phyloP scores from a whole-genome alignment of 2,113 vertebrate genomes.

The Alligator mississippiensis region DNA sequence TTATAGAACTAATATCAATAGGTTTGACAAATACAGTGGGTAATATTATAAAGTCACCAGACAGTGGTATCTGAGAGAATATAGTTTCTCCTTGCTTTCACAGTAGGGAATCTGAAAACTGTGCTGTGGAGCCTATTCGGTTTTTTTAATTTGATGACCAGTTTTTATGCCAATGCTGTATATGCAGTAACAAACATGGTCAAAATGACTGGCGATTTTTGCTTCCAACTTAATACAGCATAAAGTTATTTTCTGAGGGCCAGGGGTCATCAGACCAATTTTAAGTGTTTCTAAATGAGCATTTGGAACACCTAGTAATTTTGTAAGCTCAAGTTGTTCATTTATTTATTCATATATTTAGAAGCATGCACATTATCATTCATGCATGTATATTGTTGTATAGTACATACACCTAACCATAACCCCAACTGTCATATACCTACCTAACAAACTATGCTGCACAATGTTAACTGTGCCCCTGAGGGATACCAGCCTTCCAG shows the following conservation, averaged over 20 bases:
- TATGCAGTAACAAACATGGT: neutral
- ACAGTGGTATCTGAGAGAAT: neutral
- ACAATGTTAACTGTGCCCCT: neutral
- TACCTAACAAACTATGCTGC: neutral
- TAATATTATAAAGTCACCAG: neutral
- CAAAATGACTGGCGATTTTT: neutral
- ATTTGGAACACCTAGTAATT: neutral
- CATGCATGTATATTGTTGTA: neutral
- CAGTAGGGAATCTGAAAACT: neutral
- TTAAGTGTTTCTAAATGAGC: neutral
- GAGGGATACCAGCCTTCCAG: neutral
- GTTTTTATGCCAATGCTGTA: neutral
- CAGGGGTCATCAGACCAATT: neutral
- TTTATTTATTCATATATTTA: neutral
- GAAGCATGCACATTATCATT: neutral
- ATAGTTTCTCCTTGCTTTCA: neutral
- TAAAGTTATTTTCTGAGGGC: neutral
- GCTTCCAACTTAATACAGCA: neutral
- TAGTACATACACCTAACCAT: neutral
- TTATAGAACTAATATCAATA: conserved; percentile 17
- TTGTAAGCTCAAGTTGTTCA: neutral
- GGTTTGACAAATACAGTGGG: conserved; percentile 8
- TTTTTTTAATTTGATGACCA: neutral
- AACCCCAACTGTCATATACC: no score
- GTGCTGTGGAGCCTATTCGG: neutral